Base-by-base conservation (phyloP, 2,797 vertebrate genomes). In the Acipenser transmontanus region DNA sequence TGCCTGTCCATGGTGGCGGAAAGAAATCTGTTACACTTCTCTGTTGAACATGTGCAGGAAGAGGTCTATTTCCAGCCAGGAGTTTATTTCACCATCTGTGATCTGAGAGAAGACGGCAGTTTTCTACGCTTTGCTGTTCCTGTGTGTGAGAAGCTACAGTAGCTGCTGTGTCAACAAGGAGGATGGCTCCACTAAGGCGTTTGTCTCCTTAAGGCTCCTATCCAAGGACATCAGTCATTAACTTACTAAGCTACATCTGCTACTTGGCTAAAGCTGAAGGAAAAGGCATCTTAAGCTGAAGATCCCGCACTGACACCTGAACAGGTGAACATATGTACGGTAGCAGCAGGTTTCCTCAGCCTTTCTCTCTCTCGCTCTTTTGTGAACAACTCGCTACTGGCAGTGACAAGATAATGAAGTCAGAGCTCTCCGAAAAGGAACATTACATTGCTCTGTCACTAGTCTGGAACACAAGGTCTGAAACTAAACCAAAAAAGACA, bases 241-340 rank as follows among this genome's bases (percentile, higher is more conserved):
- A 70, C 68, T 71, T 74, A 78, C 81, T 87, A 90, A 89, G 88
- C 85, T 87, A 80, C 91, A 90, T 87, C 91, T 91, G 89, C 90
- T 87, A 87, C 82, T 78, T 73, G 74, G 85, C 78, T 86, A 76
- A 84, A 78, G 59, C 74, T 68, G 80, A 70, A 76, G 79, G 78
- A 60, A 60, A 77, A 78, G 78, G 73, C 77, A 66, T 77, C 77
- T 78, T 73, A 78, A 81, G 74, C 77, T 81, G 79, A 69, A 57
- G 77, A 75, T 81, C 78, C 82, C 79, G 69, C 81, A 71, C 9
- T 61, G 60, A 61, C 60, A 34, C 7, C 17, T 61, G 50, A 66
- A n/a, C 51, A 47, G 48, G 61, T 49, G 49, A 49, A 49, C 60
- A 56, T 7, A 65, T 66, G 67, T 0, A 62, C 68, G 70, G 71